These are phyloP conservation scores for Tachyglossus aculeatus DNA, from an alignment of 2,797 vertebrate genomes.

Conservation along the genomic window DNA sequence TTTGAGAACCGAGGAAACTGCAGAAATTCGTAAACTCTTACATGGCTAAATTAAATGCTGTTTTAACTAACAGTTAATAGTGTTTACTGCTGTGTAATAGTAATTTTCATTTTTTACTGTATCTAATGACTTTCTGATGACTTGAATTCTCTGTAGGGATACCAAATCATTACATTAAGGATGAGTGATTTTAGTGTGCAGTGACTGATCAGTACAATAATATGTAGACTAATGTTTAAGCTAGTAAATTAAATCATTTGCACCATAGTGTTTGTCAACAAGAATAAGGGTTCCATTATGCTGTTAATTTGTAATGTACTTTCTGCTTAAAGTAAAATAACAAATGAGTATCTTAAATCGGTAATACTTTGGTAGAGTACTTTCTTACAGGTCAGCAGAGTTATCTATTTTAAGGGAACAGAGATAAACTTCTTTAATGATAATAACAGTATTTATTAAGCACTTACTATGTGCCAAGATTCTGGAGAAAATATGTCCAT, in stretches of 20 bases:
- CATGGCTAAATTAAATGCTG: conserved; percentile 83
- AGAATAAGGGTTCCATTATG: conserved; percentile 70
- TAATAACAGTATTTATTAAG: no score
- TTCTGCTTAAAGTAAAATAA: conserved; percentile 72
- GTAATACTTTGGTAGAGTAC: conserved; percentile 44
- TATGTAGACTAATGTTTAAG: conserved; percentile 75
- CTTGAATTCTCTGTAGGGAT: conserved; percentile 84
- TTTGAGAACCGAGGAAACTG: conserved; percentile 75
- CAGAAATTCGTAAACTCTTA: conserved; percentile 79
- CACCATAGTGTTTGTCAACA: conserved; percentile 75
- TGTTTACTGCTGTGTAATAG: conserved; percentile 85
- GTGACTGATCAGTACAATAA: conserved; percentile 83
- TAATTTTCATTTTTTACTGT: conserved; percentile 88
- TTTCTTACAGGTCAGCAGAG: conserved; percentile 32
- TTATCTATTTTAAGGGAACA: neutral
- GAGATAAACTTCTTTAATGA: neutral
- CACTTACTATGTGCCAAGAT: no score
- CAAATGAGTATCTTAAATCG: conserved; percentile 64
- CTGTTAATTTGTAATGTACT: conserved; percentile 67
- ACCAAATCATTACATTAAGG: conserved; percentile 86
- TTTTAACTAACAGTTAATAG: conserved; percentile 88
- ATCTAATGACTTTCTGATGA: conserved; percentile 88
- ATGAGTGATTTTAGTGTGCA: conserved; percentile 84
- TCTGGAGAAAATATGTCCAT: no score
- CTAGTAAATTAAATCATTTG: conserved; percentile 82